Evolutionary conservation across 2,113 vertebrate genomes (phyloP).

Genomic region (Muntiacus muntjak): DNA sequence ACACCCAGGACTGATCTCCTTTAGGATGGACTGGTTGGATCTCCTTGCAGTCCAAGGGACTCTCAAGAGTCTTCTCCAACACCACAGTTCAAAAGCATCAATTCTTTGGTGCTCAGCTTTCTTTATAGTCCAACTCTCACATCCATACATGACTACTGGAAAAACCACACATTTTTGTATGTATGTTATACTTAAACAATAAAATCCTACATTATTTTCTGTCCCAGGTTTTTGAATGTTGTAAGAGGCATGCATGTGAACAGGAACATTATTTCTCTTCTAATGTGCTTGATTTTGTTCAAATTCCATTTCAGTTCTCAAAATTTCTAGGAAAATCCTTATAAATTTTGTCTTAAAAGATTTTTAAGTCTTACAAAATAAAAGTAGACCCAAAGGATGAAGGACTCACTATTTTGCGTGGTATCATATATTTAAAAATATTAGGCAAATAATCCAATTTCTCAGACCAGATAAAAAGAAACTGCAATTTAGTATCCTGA

Average conservation of each 20-base stretch:
- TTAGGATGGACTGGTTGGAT: no score
- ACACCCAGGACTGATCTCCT: no score
- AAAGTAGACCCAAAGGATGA: not conserved
- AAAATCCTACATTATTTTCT: not conserved
- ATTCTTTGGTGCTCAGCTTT: no score
- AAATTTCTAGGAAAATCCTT: not conserved
- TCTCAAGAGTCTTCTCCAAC: no score
- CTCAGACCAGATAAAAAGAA: not conserved
- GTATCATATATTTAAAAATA: not conserved
- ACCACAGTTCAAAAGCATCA: no score
- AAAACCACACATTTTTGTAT: not conserved
- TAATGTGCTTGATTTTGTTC: not conserved
- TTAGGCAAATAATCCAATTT: not conserved
- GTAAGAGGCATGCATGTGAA: not conserved
- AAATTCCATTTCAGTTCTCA: not conserved
- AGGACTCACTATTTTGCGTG: not conserved
- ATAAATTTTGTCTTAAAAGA: not conserved
- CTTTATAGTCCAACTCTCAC: no score
- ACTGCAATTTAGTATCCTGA: not conserved
- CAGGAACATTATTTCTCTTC: not conserved
- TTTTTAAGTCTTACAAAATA: not conserved
- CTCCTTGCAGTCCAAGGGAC: no score
- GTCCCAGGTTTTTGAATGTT: not conserved
- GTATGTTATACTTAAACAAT: not conserved
- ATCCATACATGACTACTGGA: no score